Conservation (phyloP, 2,113 vertebrate species). For the Corythaixoides concolor region DNA sequence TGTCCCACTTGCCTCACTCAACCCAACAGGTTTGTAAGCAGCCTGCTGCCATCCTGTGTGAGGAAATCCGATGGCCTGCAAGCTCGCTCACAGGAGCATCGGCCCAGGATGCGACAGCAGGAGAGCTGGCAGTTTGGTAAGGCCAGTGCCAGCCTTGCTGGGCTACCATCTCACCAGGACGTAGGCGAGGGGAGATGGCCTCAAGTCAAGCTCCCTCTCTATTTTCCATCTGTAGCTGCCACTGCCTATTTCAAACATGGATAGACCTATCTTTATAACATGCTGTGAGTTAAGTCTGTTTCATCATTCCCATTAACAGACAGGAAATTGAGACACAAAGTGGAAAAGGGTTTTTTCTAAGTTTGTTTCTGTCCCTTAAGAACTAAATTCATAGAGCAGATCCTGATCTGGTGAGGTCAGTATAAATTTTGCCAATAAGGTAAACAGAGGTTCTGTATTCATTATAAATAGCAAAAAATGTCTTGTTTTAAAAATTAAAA, state of each 20-base stretch:
- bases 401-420: neutral
- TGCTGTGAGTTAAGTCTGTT: neutral
- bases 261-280: neutral
- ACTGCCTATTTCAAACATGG: rapidly evolving
- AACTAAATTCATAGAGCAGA: neutral
- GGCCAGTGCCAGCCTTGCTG: neutral
- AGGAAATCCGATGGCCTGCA: neutral
- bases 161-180: neutral
- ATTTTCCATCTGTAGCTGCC: neutral
- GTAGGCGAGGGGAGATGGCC: rapidly evolving
- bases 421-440: neutral
- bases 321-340: neutral
- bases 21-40: neutral
- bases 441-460: neutral
- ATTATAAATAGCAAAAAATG: neutral
- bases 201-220: neutral
- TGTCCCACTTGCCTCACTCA: neutral
- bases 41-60: neutral
- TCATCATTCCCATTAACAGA: neutral
- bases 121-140: neutral
- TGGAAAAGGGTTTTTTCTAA: neutral
- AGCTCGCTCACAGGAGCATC: rapidly evolving
- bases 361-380: neutral
- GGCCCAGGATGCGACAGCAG: neutral
- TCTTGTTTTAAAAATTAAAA: neutral